Conservation (phyloP, 2,888 invertebrate genomes). For the Perizoma affinitatum region DNA sequence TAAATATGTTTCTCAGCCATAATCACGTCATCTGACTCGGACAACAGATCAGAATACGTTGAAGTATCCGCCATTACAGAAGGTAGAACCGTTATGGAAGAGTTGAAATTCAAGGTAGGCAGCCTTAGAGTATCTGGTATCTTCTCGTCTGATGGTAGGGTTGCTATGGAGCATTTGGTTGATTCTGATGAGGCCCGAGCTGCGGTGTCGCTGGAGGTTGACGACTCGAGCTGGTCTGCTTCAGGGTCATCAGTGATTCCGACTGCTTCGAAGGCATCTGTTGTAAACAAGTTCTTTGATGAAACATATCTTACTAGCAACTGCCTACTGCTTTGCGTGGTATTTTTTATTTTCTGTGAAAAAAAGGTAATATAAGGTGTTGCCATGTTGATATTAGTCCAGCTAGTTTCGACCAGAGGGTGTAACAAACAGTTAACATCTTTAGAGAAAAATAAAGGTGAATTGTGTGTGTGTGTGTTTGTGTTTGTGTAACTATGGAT, state of each 20-base stretch:
- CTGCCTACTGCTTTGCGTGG: too few species aligned
- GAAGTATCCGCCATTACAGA: slow-evolving; percentile 49
- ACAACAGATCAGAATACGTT: slow-evolving; percentile 35
- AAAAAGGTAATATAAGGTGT: too few species aligned
- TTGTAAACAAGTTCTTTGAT: too few species aligned
- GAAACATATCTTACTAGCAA: too few species aligned
- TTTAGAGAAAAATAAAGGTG: too few species aligned
- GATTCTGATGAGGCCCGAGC: slow-evolving; percentile 25
- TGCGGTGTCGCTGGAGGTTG: slow-evolving; percentile 23
- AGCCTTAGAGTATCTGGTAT: slow-evolving; percentile 4
- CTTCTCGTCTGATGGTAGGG: slow-evolving; percentile 22
- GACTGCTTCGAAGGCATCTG: slow-evolving; percentile 38
- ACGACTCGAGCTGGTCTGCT: slow-evolving; percentile 4
- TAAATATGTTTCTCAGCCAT: slow-evolving; percentile 12
- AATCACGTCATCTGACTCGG: slow-evolving; percentile 25
- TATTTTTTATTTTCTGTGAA: too few species aligned
- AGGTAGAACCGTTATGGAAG: slow-evolving; percentile 53
- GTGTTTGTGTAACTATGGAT: too few species aligned
- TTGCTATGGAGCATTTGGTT: slow-evolving; percentile 15
- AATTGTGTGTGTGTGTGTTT: too few species aligned
- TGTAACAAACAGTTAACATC: too few species aligned
- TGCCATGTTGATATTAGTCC: too few species aligned
- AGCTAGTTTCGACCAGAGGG: too few species aligned
- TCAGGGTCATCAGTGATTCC: slow-evolving; percentile 9
- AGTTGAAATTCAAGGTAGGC: slow-evolving; percentile 47